Evolutionary conservation across 2,797 vertebrate species (phyloP), one percentile per base, ranked within the genome.

Genomic region (Morus bassanus): DNA sequence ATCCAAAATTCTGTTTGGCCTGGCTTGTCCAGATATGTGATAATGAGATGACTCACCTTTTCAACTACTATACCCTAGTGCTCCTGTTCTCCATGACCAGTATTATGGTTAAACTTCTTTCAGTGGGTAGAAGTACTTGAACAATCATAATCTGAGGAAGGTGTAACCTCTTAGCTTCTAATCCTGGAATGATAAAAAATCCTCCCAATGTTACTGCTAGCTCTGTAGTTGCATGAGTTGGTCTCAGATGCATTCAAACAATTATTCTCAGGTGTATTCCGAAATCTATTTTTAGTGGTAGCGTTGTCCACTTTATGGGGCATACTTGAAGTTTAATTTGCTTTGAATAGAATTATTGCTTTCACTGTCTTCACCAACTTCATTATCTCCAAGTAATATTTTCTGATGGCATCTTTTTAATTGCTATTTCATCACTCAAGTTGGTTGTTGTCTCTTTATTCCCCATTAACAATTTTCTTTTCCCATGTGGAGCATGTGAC

Each of bases 391-490:
- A 30, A 64, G 84, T 85, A 69, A 7, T 94, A 91, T 92, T 95
- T 96, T 89, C 69, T 72, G 75, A 83, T 93, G 92, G 43, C 94
- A 92, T 89, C 80, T 95, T 95, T 91, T 93, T 89, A 97, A 93
- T 95, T 92, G 89, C 84, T 87, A 7, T 96, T 96, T 95, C 57
- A 92, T 95, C 92, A 89, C 75, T 95, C 35, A 54, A 56, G 21
- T 78, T 93, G n/a, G 51, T 64, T 16, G 19, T 57, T 76, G 51
- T 50, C 24, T 50, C 41, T 63, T 65, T 57, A 43, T 43, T 13
- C 11, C 30, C n/a, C 25, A 11, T 70, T 89, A 68, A 60, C 68
- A 83, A 15, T 95, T 91, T 93, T 56, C 23, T 76, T 68, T 86
- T 63, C 14, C 35, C 18, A 9, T 15, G 19, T 64, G 65, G 45